Conservation (phyloP, 2,797 vertebrate genomes). For the Lacerta agilis region DNA sequence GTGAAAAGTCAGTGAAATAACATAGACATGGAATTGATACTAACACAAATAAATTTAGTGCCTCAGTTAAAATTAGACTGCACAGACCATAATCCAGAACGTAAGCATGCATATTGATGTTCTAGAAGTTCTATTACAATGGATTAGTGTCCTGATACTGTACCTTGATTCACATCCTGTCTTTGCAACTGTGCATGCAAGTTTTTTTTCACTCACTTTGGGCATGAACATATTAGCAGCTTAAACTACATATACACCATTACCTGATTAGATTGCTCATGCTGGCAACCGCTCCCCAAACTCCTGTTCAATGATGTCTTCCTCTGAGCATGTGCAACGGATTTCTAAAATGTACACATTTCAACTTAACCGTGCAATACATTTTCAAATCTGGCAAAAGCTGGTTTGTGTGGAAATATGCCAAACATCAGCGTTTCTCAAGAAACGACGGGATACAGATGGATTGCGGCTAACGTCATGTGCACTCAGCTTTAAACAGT, state of each 20-base stretch:
- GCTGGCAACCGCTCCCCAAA: too few relatives aligned
- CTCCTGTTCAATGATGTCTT: too few relatives aligned
- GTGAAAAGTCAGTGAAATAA: background rate
- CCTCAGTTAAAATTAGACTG: constrained; percentile 49
- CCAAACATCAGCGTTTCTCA: too few relatives aligned
- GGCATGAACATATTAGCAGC: too few relatives aligned
- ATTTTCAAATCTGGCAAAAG: too few relatives aligned
- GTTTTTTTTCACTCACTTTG: background rate
- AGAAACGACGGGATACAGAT: too few relatives aligned
- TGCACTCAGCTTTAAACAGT: too few relatives aligned
- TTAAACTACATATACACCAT: too few relatives aligned
- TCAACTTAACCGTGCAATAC: background rate
- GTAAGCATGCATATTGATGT: background rate
- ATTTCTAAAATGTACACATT: background rate
- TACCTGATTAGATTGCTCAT: too few relatives aligned
- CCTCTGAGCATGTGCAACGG: background rate
- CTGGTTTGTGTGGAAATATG: too few relatives aligned
- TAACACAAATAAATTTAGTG: constrained; percentile 38
- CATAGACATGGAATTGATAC: background rate
- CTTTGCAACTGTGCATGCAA: background rate
- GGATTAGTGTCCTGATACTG: background rate
- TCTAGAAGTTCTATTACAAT: background rate
- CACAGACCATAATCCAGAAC: constrained; percentile 46
- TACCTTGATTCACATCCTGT: background rate
- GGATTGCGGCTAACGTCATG: too few relatives aligned